Evolutionary conservation across 1,140 invertebrate species (phyloP), one percentile per base, ranked within the genome.

Genomic region (Meloidogyne hapla): DNA sequence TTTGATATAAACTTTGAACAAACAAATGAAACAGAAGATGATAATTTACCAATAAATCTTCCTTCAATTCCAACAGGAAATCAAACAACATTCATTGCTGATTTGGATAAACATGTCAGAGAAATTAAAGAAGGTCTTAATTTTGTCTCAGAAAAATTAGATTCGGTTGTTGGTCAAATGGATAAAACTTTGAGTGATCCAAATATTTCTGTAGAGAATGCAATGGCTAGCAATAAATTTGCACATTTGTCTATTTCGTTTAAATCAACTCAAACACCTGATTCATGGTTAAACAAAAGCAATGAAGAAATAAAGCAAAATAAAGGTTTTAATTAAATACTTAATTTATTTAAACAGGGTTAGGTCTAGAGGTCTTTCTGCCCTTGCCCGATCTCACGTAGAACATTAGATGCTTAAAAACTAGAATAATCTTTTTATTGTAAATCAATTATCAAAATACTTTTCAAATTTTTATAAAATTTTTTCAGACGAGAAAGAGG

Each of bases 241-340:
- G 48, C 18, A n/a, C n/a, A 21, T 56, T 56, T 56, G 8, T 56
- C 18, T 56, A 56, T 18, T 1, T 56, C 48, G 0, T 8, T 56
- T 56, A 56, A 56, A n/a, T n/a, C 48, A 9, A 56, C 48, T 5
- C 48, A 56, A 56, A 56, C 48, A n/a, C 48, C 48, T 56, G n/a
- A n/a, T n/a, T 56, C 48, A 6, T 56, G 48, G 48, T 56, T 21
- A 5, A 56, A 56, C 18, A 56, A 1, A n/a, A 13, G n/a, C 18
- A 21, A 5, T 56, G n/a, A 56, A n/a, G 48, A 8, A 5, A 21
- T 1, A 5, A 56, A n/a, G 0, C 48, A 56, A 56, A 21, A 21
- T 56, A 56, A 56, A 56, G n/a, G 48, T 56, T 56, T 56, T 42
- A 42, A 33, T n/a, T n/a, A n/a, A n/a, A n/a, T n/a, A n/a, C n/a